phyloP scores from a whole-genome alignment of 1,140 invertebrate species.

The Platyscapa corneri region DNA sequence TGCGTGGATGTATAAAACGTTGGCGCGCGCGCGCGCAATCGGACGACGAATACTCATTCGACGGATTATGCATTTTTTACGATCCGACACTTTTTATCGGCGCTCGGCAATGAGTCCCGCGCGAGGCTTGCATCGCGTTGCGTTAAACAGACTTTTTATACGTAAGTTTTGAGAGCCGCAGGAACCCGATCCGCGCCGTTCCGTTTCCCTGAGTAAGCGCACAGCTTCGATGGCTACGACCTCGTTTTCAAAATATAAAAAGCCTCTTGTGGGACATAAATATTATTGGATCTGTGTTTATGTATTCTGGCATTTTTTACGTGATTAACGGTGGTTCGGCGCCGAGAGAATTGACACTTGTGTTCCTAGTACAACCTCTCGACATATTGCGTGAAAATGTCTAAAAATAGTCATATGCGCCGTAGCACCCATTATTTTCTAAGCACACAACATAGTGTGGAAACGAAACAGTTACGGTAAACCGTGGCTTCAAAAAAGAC shows the following conservation, averaged over 20 bases:
- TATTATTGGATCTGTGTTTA: constrained; percentile 38
- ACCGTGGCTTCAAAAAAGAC: not conserved
- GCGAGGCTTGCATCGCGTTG: not conserved
- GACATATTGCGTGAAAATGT: not conserved
- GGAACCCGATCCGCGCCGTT: constrained; percentile 27
- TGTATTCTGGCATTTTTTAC: constrained; percentile 26
- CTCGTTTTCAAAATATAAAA: constrained; percentile 46
- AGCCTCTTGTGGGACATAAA: constrained; percentile 20
- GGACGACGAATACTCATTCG: not conserved
- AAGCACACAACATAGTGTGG: not conserved
- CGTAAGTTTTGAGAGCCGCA: not conserved
- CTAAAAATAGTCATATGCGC: not conserved
- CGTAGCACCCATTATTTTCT: not conserved
- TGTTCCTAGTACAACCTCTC: not conserved
- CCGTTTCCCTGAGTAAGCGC: not conserved
- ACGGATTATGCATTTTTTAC: constrained; percentile 24
- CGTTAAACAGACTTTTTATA: not conserved
- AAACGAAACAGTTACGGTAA: constrained; percentile 1
- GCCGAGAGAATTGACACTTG: constrained; percentile 6
- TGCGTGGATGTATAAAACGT: not conserved
- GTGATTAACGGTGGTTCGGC: constrained; percentile 32
- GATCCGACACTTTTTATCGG: not conserved
- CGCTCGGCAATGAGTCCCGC: not conserved
- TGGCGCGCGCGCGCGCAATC: too few relatives aligned
- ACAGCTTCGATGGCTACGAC: constrained; percentile 25